Evolutionary conservation across 2,888 invertebrate genomes (phyloP).

Genomic region (Drosophila recens): DNA sequence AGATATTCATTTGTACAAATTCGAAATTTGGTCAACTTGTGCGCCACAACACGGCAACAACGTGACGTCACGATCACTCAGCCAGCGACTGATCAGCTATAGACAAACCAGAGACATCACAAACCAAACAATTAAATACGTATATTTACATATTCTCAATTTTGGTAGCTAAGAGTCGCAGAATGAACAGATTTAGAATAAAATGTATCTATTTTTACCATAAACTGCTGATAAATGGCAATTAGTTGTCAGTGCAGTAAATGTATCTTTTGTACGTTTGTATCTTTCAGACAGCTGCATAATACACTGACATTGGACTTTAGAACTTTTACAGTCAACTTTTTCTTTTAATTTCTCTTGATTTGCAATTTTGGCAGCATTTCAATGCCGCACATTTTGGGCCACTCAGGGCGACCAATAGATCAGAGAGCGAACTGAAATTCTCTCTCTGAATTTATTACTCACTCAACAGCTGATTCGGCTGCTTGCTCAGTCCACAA

Average conservation of each 20-base stretch:
- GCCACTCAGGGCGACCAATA: conserved; percentile 33
- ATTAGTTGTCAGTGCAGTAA: conserved; percentile 49
- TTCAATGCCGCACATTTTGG: conserved; percentile 67
- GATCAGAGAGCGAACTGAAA: conserved; percentile 16
- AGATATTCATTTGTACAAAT: conserved; percentile 12
- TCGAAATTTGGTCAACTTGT: conserved; percentile 28
- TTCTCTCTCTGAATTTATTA: conserved; percentile 6
- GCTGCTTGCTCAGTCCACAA: conserved; percentile 8
- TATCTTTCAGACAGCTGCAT: conserved; percentile 45
- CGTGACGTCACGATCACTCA: conserved; percentile 79
- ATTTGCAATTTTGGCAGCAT: conserved; percentile 59
- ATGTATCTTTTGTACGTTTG: conserved; percentile 36
- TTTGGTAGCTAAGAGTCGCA: conserved; percentile 34
- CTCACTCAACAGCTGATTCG: conserved; percentile 53
- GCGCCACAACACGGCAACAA: conserved; percentile 16
- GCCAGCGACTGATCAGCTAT: conserved; percentile 61
- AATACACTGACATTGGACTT: conserved; percentile 73
- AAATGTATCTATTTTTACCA: conserved; percentile 47
- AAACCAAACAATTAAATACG: conserved; percentile 2
- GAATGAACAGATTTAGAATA: conserved; percentile 32
- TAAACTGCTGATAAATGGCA: conserved; percentile 71
- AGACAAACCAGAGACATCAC: conserved; percentile 27
- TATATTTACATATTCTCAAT: conserved; percentile 8
- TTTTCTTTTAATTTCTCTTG: conserved; percentile 7
- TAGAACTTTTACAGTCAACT: conserved; percentile 36